A percentile compares a stretch with the other conserved stretches of the same genome.
Evolutionary conservation across 92 coral and sea anemone species (phyloP).

Genomic region (Parazoanthus swiftii): DNA sequence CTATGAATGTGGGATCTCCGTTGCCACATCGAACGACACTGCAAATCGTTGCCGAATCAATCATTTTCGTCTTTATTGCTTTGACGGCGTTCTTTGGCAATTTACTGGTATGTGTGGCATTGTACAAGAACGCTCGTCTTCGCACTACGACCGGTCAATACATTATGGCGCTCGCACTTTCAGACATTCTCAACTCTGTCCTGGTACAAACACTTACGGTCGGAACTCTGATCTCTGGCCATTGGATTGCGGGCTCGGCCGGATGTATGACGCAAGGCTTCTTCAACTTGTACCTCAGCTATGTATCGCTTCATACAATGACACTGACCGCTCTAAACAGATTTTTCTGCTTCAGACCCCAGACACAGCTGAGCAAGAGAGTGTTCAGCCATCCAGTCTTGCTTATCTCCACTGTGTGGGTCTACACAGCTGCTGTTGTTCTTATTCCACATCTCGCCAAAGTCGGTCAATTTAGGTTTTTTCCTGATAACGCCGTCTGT

Average conservation of each 20-base stretch:
- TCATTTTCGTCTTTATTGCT: slow-evolving; percentile 10
- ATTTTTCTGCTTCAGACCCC: slow-evolving; percentile 7
- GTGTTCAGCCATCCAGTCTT: slow-evolving; percentile 9
- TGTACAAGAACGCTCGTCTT: slow-evolving; percentile 24
- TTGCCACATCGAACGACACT: slow-evolving; percentile 3
- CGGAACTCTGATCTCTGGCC: slow-evolving; percentile 27
- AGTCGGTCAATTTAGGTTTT: slow-evolving; percentile 12
- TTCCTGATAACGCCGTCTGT: slow-evolving; percentile 38
- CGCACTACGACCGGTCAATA: slow-evolving; percentile 21
- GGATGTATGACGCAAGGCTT: slow-evolving; percentile 39
- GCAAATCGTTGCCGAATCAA: slow-evolving; percentile 20
- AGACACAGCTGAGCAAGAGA: slow-evolving; percentile 16
- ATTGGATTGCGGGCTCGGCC: slow-evolving; percentile 29
- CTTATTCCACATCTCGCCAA: slow-evolving; percentile 7
- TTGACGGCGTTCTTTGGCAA: slow-evolving; percentile 29
- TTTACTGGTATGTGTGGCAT: slow-evolving; percentile 27
- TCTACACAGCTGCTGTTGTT: slow-evolving; percentile 15
- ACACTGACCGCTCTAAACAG: slow-evolving; percentile 36
- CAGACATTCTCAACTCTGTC: slow-evolving; percentile 29
- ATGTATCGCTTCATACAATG: slow-evolving; percentile 36
- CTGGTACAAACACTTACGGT: slow-evolving; percentile 26
- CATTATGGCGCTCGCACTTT: slow-evolving; percentile 30
- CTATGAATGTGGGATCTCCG: slow-evolving; percentile 19
- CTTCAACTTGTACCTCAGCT: slow-evolving; percentile 37
- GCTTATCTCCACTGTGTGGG: slow-evolving; percentile 25